Evolutionary conservation across 2,888 invertebrate genomes (phyloP).

Genomic region (Diarsia brunnea): DNA sequence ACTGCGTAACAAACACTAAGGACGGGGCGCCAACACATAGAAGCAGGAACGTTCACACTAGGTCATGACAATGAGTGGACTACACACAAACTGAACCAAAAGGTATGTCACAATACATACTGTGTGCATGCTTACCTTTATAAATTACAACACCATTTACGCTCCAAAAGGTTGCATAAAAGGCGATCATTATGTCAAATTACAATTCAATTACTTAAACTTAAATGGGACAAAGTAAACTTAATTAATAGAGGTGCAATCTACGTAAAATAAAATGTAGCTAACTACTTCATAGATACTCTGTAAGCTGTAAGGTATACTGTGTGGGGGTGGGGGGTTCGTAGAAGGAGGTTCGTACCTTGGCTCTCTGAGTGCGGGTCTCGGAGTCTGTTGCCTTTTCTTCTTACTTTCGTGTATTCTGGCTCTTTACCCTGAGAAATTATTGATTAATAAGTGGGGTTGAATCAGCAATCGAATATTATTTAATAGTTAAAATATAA

Average conservation of each 20-base stretch:
- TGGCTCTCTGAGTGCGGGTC: constrained; percentile 96
- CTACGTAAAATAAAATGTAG: constrained; percentile 87
- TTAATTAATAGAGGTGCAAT: constrained; percentile 86
- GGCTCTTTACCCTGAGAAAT: constrained; percentile 93
- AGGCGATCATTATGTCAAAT: constrained; percentile 89
- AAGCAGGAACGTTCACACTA: constrained; percentile 66
- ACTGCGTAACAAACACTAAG: constrained; percentile 57
- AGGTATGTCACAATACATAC: constrained; percentile 80
- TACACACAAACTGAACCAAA: constrained; percentile 73
- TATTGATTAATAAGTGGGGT: neutral
- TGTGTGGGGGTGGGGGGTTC: constrained; percentile 55
- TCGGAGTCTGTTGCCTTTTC: constrained; percentile 94
- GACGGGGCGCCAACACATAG: constrained; percentile 55
- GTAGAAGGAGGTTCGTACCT: constrained; percentile 78
- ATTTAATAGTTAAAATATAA: no score
- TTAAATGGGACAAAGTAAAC: constrained; percentile 86
- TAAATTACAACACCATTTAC: constrained; percentile 90
- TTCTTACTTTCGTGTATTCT: constrained; percentile 95
- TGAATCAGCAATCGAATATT: neutral
- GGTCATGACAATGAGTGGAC: constrained; percentile 67
- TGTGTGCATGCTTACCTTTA: constrained; percentile 90
- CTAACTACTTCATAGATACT: constrained; percentile 85
- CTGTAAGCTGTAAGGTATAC: constrained; percentile 75
- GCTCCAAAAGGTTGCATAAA: constrained; percentile 90
- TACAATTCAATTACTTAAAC: constrained; percentile 86